phyloP scores from a whole-genome alignment of 2,113 vertebrate species.

The Alosa alosa region DNA sequence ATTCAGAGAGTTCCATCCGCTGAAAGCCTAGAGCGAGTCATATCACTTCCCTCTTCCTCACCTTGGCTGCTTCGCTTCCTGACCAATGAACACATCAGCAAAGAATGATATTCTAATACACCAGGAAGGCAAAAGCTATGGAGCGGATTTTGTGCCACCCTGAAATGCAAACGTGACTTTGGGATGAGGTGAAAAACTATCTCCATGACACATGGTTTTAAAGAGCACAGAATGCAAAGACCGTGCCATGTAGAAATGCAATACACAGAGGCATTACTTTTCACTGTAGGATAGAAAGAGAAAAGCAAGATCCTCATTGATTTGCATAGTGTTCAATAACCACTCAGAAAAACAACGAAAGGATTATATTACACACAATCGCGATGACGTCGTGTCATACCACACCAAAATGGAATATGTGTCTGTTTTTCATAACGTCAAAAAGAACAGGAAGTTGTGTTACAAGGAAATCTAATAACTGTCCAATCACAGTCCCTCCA shows the following conservation, averaged over 20 bases:
- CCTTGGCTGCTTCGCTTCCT: not conserved
- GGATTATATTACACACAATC: too few relatives aligned
- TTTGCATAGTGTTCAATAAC: too few relatives aligned
- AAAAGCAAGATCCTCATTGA: too few relatives aligned
- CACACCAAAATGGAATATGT: too few relatives aligned
- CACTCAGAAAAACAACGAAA: too few relatives aligned
- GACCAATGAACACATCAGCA: not conserved
- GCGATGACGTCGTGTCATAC: too few relatives aligned
- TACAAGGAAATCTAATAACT: too few relatives aligned
- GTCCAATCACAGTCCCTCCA: too few relatives aligned
- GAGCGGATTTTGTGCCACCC: not conserved
- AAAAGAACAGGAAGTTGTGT: too few relatives aligned
- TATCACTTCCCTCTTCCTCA: not conserved
- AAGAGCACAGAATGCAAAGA: not conserved
- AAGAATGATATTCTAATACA: not conserved
- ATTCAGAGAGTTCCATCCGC: not conserved
- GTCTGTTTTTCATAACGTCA: too few relatives aligned
- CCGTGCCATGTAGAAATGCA: not conserved
- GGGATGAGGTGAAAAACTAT: not conserved
- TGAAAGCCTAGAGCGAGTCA: not conserved
- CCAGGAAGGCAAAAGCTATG: not conserved
- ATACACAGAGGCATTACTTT: not conserved
- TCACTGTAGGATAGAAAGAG: too few relatives aligned
- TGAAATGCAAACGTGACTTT: not conserved
- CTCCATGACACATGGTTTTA: not conserved